Base-by-base conservation (phyloP, 2,113 vertebrate species). In the Lathamus discolor region DNA sequence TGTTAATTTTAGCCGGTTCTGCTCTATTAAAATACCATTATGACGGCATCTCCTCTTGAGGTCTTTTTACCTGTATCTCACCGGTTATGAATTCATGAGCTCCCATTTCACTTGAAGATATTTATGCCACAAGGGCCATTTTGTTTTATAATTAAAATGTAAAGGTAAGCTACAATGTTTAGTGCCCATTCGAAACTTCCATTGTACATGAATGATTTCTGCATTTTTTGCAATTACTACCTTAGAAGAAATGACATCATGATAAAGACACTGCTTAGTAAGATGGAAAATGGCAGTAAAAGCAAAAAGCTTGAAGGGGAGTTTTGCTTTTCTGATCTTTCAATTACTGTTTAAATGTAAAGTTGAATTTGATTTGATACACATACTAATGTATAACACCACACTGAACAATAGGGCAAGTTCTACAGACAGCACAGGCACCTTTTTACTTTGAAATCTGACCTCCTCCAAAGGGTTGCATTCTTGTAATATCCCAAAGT, bases 241-340 rank as follows among this genome's bases (percentile, higher is more conserved):
- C 68, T 62, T 86, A 66, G 62, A 88, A 83, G 39, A 88, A 93
- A 84, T 94, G 83, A 86, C 94, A 92, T 95, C 76, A 92, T 75
- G 76, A 82, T 86, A 86, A 86, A 92, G 92, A 88, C 83, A 82
- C 78, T 86, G 83, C 93, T 90, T 96, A 96, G 80, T 63, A 94
- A 70, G 92, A 93, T 17, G 78, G 81, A 94, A 93, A 92, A 82
- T 82, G 55, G 74, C 92, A 88, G 69, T 94, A 93, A 96, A 86
- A 81, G 90, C 90, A 94, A 94, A 92, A 96, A 82, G 83, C 88
- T 94, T 96, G 95, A 96, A 96, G 92, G 76, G 10, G 80, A 95
- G 55, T 49, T 92, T 92, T 79, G 69, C 52, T 84, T 92, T 94
- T 90, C 87, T 62, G 76, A 91, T 86, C 57, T n/a, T 89, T 94